These are phyloP conservation scores for Formica exsecta DNA, from an alignment of 1,140 invertebrate species.

Conservation along the genomic window DNA sequence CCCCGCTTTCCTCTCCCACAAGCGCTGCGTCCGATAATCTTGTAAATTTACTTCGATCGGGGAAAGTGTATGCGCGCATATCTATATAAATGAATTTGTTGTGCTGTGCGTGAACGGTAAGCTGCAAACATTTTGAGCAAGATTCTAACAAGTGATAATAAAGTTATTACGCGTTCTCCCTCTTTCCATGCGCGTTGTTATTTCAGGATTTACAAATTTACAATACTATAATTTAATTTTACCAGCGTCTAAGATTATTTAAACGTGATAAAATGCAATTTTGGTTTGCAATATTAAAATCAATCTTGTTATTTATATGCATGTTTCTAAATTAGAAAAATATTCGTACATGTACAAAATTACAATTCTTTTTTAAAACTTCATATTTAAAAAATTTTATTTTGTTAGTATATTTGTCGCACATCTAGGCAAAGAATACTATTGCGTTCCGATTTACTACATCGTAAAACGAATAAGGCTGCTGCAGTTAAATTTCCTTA, in stretches of 20 bases:
- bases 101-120: neutral
- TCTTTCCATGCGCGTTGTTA: neutral
- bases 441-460: neutral
- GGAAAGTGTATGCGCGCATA: slow-evolving; percentile 25
- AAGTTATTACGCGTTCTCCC: neutral
- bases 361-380: no score
- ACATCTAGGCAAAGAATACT: neutral
- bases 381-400: no score
- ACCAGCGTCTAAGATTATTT: neutral
- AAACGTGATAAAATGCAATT: slow-evolving; percentile 34
- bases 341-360: neutral
- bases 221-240: slow-evolving; percentile 25
- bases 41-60: slow-evolving; percentile 47
- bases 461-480: neutral
- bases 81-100: slow-evolving; percentile 36
- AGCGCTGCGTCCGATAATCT: slow-evolving; percentile 38
- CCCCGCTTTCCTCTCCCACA: neutral
- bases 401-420: no score
- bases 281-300: slow-evolving; percentile 37
- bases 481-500: neutral
- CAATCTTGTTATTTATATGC: neutral
- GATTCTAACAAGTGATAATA: slow-evolving; percentile 22
- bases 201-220: slow-evolving; percentile 35
- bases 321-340: slow-evolving; percentile 1
- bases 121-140: neutral